Base-by-base conservation (phyloP, 1,140 invertebrate species). In the Sarcophaga bullata region DNA sequence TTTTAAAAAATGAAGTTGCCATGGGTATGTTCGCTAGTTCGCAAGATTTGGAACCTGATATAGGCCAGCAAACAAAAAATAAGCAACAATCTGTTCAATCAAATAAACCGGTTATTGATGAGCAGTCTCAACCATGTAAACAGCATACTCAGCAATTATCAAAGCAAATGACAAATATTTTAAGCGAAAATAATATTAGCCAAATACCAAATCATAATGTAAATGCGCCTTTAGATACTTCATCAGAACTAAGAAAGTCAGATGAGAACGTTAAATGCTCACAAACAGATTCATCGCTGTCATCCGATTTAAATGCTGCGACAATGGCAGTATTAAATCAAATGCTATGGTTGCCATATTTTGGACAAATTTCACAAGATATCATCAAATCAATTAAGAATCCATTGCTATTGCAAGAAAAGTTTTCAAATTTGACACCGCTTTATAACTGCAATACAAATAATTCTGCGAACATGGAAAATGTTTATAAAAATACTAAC, bases 341-440 rank as follows among this genome's bases (percentile, higher is more conserved):
- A 86, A 93, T 94, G 93, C 85, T 94, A 48, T 94, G 94, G 94
- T 85, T 94, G 50, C 94, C 94, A 3, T 95, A 94, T 85, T 89
- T 94, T 37, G 94, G 92, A 83, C 94, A 94, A 86, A 87, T 94
- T 62, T 92, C 90, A 81, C 90, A 91, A 50, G 92, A 93, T 54
- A 88, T 93, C 83, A 86, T 92, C 17, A 92, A 92, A 84, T 90
- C 91, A 15, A 84, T 92, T 13, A 92, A 92, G 84, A 90, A 91
- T 84, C 86, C 92, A 7, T 83, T 87, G 81, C 81, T 86, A 76
- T 46, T 90, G 68, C 86, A 87, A 68, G 82, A 87, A 52, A 87
- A 87, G 48, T 86, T 85, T 82, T 86, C 87, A 54, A 84, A 87
- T 10, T 52, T 89, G 46, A 84, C 86, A 7, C 83, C 82, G 37